Evolutionary conservation across 2,888 invertebrate species (phyloP), one percentile per base, ranked within the genome.

Genomic region (Thereva nobilitata): DNA sequence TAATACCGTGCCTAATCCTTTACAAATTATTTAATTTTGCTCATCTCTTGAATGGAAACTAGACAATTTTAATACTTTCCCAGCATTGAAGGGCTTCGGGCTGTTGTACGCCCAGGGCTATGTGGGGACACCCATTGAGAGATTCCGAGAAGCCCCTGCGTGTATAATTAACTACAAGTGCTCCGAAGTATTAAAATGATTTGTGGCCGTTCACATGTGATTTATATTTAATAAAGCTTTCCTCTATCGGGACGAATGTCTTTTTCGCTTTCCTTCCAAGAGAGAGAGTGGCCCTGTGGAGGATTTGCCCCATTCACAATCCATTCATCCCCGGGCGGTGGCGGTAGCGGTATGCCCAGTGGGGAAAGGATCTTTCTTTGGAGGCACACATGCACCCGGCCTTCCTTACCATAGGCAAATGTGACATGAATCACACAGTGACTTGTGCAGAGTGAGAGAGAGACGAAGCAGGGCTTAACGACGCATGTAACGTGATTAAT

Each of bases 141-240:
- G 55, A 34, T 41, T 41, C 23, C 55, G 23, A 10, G 9, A 9
- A 8, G 7, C 7, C n/a, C 49, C 9, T 23, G 6, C 34, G 23
- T 23, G 23, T 23, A 63, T 50, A 63, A 63, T 63, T 63, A 63
- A 63, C 35, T 41, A 63, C 63, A 52, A 63, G 49, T 63, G 63
- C 63, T 63, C 42, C 63, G 50, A 63, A 63, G 63, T 50, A 63
- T 63, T 63, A 63, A 63, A 63, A 63, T 63, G 63, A 63, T 63
- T 63, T 63, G 63, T 63, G 52, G 63, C 49, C 40, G 34, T 42
- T 52, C 63, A 63, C 63, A 49, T 50, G 63, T 50, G 63, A 63
- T 52, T 63, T 63, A 63, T 49, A 47, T 59, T 59, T 59, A 59
- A 59, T 59, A 37, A 47, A 49, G 38, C 59, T n/a, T 9, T n/a